Base-by-base conservation (phyloP, 2,797 vertebrate species). In the Peromyscus melanophrys region DNA sequence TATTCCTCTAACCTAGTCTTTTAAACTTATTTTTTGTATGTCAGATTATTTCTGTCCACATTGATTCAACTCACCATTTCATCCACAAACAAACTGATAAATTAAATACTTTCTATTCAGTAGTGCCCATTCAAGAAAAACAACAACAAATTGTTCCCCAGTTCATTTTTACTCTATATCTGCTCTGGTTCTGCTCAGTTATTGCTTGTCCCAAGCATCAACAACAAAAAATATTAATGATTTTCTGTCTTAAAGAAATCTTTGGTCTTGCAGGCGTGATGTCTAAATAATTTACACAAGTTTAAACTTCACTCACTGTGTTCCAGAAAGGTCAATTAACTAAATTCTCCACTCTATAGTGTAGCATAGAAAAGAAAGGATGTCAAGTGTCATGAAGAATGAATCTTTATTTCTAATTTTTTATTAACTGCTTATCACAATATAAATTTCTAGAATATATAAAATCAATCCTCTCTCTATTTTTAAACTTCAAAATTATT, bases 161-260 rank as follows among this genome's bases (percentile, higher is more conserved):
- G 55, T 37, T 27, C 23, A 34, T 73, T 59, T 85, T 37, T 49
- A 11, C 8, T 81, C 55, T 55, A 80, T 96, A 25, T 92, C 82
- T 87, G 95, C 52, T 83, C 21, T 92, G 76, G 43, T 46, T 1
- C 10, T 81, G 3, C 6, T 78, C 81, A 92, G 8, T 71, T 67
- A 81, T 87, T 73, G 19, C 11, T 37, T 83, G 14, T 75, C 14
- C 12, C 37, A 90, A 57, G 8, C 13, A 89, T 61, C 34, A 80
- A 57, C 19, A 80, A n/a, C 7, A 92, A 81, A 85, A 94, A 93
- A 76, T 92, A 81, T 92, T 49, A 92, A 63, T 92, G 40, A 85
- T 59, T 91, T 52, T 11, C 17, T 77, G n/a, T 91, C n/a, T 85
- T 95, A 92, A 95, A 80, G 92, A 96, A 96, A 82, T 89, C 11